Evolutionary conservation across 2,888 invertebrate species (phyloP), one percentile per base, ranked within the genome.

Genomic region (Drosophila infuscata): DNA sequence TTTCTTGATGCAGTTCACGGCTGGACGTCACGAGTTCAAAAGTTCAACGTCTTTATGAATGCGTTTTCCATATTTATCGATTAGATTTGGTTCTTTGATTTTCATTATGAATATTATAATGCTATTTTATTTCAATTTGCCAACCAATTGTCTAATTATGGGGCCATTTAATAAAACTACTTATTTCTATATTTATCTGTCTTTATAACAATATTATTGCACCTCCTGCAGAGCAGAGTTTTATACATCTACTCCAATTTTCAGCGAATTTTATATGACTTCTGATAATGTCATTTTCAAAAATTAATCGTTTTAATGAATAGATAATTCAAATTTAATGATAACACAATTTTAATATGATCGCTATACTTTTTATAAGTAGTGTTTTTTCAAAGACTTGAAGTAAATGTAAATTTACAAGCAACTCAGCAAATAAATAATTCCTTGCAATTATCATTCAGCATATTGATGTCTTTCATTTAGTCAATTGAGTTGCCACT

Each of bases 1-100:
- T 67, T 67, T 66, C 56, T 80, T 51, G 29, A 38, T 35, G 49
- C 57, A 64, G 79, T 78, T 79, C 82, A 73, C 68, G 79, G 82
- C 82, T 78, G 78, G 70, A 70, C 73, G 65, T 68, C 67, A 56
- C 46, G 65, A 78, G 82, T 83, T 87, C 84, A 87, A 81, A 76
- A 75, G 88, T 84, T 87, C 85, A 83, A 81, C 67, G 88, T 70
- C 78, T 82, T 83, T 65, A 67, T 69, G 76, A 61, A 73, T 46
- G 57, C 76, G 74, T 82, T 86, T 83, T 68, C 59, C 68, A 73
- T 70, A 58, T 86, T 82, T 86, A 80, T 86, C 58, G 51, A 70
- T 63, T 67, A 69, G 57, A 46, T 25, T 73, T 73, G 29, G 5
- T 71, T 70, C 35, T 53, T 29, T 29, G 25, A 20, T 33, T 33